These are phyloP conservation scores for Scophthalmus maximus DNA, from an alignment of 2,113 vertebrate genomes.

Conservation along the genomic window DNA sequence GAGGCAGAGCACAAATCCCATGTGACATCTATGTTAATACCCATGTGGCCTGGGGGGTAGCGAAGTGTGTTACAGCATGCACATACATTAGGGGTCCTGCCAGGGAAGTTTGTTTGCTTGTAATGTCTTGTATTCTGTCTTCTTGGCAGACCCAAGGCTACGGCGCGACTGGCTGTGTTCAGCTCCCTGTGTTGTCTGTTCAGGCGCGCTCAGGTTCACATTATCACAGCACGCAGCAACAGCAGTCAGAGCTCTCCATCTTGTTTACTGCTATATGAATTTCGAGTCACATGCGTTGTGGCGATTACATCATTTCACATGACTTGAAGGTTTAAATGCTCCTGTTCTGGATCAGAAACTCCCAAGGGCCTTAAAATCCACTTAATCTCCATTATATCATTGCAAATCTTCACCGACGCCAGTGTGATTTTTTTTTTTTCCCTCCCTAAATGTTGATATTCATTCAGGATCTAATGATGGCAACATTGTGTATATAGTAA, in stretches of 20 bases:
- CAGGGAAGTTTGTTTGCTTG: conserved; percentile 43
- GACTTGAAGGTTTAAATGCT: conserved; percentile 24
- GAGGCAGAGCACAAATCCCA: conserved; percentile 14
- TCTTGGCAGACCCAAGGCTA: conserved; percentile 49
- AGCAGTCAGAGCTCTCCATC: conserved; percentile 15
- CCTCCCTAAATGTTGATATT: neutral
- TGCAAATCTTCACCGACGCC: neutral
- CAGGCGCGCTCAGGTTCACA: conserved; percentile 16
- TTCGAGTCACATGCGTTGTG: neutral
- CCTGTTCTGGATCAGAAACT: conserved; percentile 12
- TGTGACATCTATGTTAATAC: conserved; percentile 43
- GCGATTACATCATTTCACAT: conserved; percentile 23
- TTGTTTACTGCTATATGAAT: conserved; percentile 25
- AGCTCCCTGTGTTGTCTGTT: conserved; percentile 42
- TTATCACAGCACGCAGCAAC: conserved; percentile 17
- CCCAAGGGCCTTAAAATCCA: neutral
- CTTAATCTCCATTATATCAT: conserved; percentile 10
- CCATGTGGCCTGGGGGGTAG: conserved; percentile 34
- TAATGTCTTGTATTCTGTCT: conserved; percentile 54
- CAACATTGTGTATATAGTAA: conserved; percentile 2
- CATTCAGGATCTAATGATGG: conserved; percentile 3
- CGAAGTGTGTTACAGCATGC: conserved; percentile 19
- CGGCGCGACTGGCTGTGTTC: conserved; percentile 30
- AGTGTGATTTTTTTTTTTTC: neutral
- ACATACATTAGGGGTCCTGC: conserved; percentile 49